Base-by-base conservation (phyloP, 1,140 invertebrate genomes). In the Bombus cullumanus region DNA sequence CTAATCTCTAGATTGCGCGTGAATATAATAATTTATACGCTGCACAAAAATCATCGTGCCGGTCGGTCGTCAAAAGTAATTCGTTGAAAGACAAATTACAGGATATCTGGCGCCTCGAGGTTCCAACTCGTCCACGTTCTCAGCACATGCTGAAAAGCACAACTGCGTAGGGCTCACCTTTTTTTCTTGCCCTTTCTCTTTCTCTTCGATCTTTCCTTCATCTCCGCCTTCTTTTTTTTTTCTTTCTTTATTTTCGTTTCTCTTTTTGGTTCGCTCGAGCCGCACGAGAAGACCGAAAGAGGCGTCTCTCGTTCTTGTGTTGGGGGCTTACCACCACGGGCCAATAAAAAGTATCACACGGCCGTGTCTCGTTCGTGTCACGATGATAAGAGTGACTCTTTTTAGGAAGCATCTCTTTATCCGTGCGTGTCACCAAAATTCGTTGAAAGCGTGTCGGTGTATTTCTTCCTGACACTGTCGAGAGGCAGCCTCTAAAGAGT, bases 311-410 rank as follows among this genome's bases (percentile, higher is more conserved):
- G 71, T 66, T 43, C 66, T 84, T 22, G 15, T 53, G 78, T 43
- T 39, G 34, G 81, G 43, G 64, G 64, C 74, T 89, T 77, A 73
- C 53, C 22, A 81, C 83, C 76, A 76, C 72, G 22, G 79, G 34
- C 57, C 85, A 89, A 86, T 89, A 89, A 89, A 88, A 90, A 81
- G 76, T 88, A 75, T 85, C 83, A 87, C 86, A 80, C 78, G 68
- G 39, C 37, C 57, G 83, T 75, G 74, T 83, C 73, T 53, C 80
- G 31, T 85, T 73, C 87, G 86, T 76, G 43, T 81, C 86, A 81
- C 41, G 59, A 37, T 77, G 86, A 89, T 89, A 89, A 89, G 82
- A 81, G 83, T 57, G 31, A 73, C 66, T 85, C 41, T 53, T 73
- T 88, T 85, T 68, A 28, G 64, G 87, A 68, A 68, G 53, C 81